Evolutionary conservation across 1,140 invertebrate species (phyloP).

Genomic region (Palaemon carinicauda): DNA sequence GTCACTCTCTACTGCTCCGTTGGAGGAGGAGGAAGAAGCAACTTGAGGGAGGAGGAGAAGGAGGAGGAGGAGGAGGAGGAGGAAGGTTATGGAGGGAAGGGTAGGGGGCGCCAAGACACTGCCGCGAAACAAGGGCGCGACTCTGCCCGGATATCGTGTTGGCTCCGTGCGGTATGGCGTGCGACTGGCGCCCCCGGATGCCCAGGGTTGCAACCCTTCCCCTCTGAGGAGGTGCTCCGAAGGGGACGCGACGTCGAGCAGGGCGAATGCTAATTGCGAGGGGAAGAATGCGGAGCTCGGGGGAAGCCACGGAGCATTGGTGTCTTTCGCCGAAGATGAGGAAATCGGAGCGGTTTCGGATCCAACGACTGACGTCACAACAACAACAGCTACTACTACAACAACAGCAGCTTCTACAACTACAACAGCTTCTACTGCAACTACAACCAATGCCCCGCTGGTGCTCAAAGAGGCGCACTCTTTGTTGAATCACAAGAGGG

Average conservation of each 20-base stretch:
- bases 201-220: background rate
- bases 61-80: background rate
- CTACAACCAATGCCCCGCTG: background rate
- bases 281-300: background rate
- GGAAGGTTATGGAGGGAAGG: constrained; percentile 35
- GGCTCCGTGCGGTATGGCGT: constrained; percentile 46
- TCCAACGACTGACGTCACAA: too few species aligned
- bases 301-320: too few species aligned
- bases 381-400: background rate
- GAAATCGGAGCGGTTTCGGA: too few species aligned
- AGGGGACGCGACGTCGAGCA: constrained; percentile 14
- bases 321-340: too few species aligned
- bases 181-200: constrained; percentile 31
- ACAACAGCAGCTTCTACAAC: background rate
- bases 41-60: background rate
- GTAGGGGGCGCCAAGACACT: constrained; percentile 1
- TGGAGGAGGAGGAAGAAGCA: background rate
- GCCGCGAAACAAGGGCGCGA: constrained; percentile 28
- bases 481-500: constrained; percentile 30
- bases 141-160: constrained; percentile 39
- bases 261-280: background rate
- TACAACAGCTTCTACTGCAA: background rate
- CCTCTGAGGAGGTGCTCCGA: constrained; percentile 21
- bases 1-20: background rate
- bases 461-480: constrained; percentile 38